Evolutionary conservation across 2,888 invertebrate species (phyloP), one percentile per base, ranked within the genome.

Genomic region (Dasysyrphus albostriatus): DNA sequence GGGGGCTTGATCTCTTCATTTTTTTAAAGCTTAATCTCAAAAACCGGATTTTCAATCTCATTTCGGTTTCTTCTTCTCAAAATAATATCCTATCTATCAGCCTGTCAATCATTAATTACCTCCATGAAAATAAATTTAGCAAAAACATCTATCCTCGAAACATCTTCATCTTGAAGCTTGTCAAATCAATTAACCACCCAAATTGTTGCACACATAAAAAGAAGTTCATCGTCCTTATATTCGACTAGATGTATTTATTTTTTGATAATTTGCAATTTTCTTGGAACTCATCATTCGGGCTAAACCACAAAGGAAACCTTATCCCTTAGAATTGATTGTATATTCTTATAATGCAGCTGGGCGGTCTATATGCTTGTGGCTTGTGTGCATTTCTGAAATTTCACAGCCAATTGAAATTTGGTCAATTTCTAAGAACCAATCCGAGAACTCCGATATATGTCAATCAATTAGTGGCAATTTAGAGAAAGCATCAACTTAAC

Each of bases 401-500:
- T 29, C 74, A 67, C 51, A 65, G 67, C 69, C 83, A 87, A 78
- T 87, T 87, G 72, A 83, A 83, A 49, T 54, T 78, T 49, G 63
- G 24, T 12, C n/a, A 51, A 34, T 47, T 87, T 87, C 87, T 79
- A 14, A 51, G 87, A 87, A 87, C 87, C 83, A 87, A 87, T 87
- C 85, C 78, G 42, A 63, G 58, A 70, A 16, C 58, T 19, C 72
- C 24, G n/a, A 61, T 54, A 34, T 59, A n/a, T 74, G 61, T 65
- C 72, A 72, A 69, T 65, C 83, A 87, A 87, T 87, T 87, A 78
- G 72, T 44, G 34, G 44, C 72, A 79, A 87, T 87, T 87, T 72
- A 87, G 56, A 70, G 54, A 69, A 42, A 54, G n/a, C 69, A 24
- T 24, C 39, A n/a, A 67, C 39, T 54, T 39, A 74, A 73, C 67